A percentile compares a stretch with the other conserved stretches of the same genome.
These are phyloP conservation scores for Andrena trimmerana DNA, from an alignment of 2,888 invertebrate genomes.

Conservation along the genomic window DNA sequence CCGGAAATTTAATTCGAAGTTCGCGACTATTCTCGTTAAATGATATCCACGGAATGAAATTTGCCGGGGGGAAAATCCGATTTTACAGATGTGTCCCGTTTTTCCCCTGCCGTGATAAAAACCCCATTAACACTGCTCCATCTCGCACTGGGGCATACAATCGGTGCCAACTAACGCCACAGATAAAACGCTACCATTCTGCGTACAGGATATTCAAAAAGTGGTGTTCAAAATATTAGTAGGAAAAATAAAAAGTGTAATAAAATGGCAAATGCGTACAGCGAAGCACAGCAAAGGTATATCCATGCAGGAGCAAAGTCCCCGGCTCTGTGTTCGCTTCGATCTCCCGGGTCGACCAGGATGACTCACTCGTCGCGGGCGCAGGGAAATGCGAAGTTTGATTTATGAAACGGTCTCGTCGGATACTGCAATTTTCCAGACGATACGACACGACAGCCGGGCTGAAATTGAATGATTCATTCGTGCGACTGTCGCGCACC, in stretches of 20 bases:
- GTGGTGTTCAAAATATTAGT: too few relatives aligned
- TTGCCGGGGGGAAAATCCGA: constrained; percentile 41
- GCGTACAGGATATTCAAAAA: too few relatives aligned
- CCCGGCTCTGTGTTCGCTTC: not conserved
- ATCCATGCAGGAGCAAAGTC: not conserved
- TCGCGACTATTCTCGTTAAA: constrained; percentile 60
- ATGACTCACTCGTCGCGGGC: constrained; percentile 26
- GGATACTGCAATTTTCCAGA: constrained; percentile 34
- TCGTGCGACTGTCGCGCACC: constrained; percentile 9
- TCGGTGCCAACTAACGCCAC: too few relatives aligned
- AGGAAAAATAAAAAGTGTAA: too few relatives aligned
- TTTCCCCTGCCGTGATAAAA: constrained; percentile 9
- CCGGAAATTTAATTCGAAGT: constrained; percentile 67
- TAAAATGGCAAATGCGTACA: too few relatives aligned
- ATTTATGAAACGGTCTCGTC: constrained; percentile 45
- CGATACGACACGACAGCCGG: constrained; percentile 22
- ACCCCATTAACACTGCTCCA: not conserved
- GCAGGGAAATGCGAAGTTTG: constrained; percentile 28
- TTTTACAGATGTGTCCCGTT: constrained; percentile 30
- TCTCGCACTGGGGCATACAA: too few relatives aligned
- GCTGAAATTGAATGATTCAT: constrained; percentile 43
- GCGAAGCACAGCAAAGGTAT: too few relatives aligned
- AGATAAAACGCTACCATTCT: too few relatives aligned
- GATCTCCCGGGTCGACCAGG: not conserved
- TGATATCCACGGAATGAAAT: constrained; percentile 67